Percentiles rank a stretch among this genome's conserved stretches.
phyloP scores from a whole-genome alignment of 1,140 invertebrate species.

The Brachionus angularis region DNA sequence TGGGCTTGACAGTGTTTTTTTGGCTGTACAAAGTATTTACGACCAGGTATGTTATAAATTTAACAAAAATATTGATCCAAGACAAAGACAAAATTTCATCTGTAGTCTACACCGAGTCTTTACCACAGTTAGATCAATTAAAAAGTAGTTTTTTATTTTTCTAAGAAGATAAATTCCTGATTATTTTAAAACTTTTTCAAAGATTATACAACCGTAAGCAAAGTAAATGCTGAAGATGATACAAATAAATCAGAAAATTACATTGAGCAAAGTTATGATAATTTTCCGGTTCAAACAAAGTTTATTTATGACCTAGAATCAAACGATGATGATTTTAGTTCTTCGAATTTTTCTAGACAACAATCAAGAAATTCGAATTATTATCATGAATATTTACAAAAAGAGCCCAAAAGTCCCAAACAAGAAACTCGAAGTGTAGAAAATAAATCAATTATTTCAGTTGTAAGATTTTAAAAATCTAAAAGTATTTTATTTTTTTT shows the following conservation, averaged over 20 bases:
- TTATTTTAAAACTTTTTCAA: background rate
- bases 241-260: background rate
- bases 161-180: too few species aligned
- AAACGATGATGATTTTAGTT: background rate
- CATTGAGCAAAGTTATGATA: background rate
- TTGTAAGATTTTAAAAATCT: constrained; percentile 16
- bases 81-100: too few species aligned
- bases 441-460: constrained; percentile 13
- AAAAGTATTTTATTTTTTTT: background rate
- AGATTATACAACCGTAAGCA: constrained; percentile 32
- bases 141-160: background rate
- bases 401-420: too few species aligned
- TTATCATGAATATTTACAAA: constrained; percentile 38
- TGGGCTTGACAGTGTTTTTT: constrained; percentile 25
- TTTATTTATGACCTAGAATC: background rate
- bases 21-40: constrained; percentile 35
- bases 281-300: background rate
- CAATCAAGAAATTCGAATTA: constrained; percentile 22
- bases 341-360: background rate
- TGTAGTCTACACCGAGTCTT: too few species aligned
- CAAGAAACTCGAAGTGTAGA: too few species aligned
- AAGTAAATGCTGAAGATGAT: constrained; percentile 4
- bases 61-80: constrained; percentile 34
- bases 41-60: constrained; percentile 12
- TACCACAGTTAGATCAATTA: too few species aligned